A percentile compares a stretch with the other conserved stretches of the same genome.
These are phyloP conservation scores for Pseudomyrmex cubaensis DNA, from an alignment of 1,140 invertebrate species.

Conservation along the genomic window DNA sequence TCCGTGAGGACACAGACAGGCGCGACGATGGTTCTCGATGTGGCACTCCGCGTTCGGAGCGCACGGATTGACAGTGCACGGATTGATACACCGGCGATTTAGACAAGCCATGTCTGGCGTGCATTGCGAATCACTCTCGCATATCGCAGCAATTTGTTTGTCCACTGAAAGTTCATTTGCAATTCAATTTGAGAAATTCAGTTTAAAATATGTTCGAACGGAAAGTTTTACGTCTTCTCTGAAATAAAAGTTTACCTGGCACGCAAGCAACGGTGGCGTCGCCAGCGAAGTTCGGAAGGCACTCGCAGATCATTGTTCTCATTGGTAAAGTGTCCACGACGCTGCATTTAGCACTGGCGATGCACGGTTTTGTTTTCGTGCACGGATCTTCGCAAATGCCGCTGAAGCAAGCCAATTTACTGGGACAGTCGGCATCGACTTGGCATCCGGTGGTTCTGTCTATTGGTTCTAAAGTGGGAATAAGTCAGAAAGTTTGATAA, in stretches of 20 bases:
- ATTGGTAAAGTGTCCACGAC: slow-evolving; percentile 94
- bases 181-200: too few species aligned
- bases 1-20: slow-evolving; percentile 91
- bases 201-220: not conserved
- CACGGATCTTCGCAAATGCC: slow-evolving; percentile 94
- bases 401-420: slow-evolving; percentile 93
- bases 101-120: slow-evolving; percentile 88
- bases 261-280: slow-evolving; percentile 93
- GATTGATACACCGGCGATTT: slow-evolving; percentile 90
- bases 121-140: slow-evolving; percentile 90
- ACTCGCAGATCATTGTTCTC: slow-evolving; percentile 94
- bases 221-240: not conserved
- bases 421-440: slow-evolving; percentile 93
- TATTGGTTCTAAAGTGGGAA: slow-evolving; percentile 83
- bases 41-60: slow-evolving; percentile 92
- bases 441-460: slow-evolving; percentile 89
- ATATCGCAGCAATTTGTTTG: slow-evolving; percentile 87
- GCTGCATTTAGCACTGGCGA: slow-evolving; percentile 91
- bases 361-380: slow-evolving; percentile 91
- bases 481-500: slow-evolving; percentile 2
- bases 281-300: slow-evolving; percentile 91
- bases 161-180: slow-evolving; percentile 71
- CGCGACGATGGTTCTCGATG: slow-evolving; percentile 90
- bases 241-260: slow-evolving; percentile 86
- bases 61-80: slow-evolving; percentile 92